Evolutionary conservation across 2,797 vertebrate species (phyloP).

Genomic region (Pseudochaenichthys georgianus): DNA sequence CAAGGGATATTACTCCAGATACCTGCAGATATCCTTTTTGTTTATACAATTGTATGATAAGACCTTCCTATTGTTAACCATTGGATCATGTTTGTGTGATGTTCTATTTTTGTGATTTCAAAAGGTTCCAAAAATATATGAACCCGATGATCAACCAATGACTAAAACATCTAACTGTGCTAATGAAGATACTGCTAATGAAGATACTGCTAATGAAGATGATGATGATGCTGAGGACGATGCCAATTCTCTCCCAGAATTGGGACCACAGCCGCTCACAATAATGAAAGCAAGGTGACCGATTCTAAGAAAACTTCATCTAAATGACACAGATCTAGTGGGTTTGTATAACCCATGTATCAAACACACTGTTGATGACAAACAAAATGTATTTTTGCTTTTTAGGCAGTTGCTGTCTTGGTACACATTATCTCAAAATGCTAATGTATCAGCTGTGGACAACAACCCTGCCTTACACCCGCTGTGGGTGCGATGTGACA

Average conservation of each 20-base stretch:
- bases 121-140: constrained; percentile 76
- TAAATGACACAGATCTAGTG: not conserved
- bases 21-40: not conserved
- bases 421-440: constrained; percentile 91
- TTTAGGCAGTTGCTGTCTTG: constrained; percentile 92
- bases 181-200: constrained; percentile 15
- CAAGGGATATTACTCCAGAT: not conserved
- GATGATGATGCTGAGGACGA: constrained; percentile 25
- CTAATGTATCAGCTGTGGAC: constrained; percentile 79
- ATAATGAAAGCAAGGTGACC: constrained; percentile 91
- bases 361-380: not conserved
- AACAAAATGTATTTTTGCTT: not conserved
- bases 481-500: constrained; percentile 93
- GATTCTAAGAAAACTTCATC: not conserved
- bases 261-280: constrained; percentile 83
- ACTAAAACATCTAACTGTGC: constrained; percentile 65
- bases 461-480: constrained; percentile 82
- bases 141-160: constrained; percentile 65
- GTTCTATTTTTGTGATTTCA: constrained; percentile 22
- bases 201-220: constrained; percentile 3
- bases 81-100: constrained; percentile 1
- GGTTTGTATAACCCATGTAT: not conserved
- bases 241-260: constrained; percentile 45
- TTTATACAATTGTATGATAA: not conserved
- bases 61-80: not conserved